phyloP scores from a whole-genome alignment of 1,140 invertebrate species.

The Megalonaias nervosa region DNA sequence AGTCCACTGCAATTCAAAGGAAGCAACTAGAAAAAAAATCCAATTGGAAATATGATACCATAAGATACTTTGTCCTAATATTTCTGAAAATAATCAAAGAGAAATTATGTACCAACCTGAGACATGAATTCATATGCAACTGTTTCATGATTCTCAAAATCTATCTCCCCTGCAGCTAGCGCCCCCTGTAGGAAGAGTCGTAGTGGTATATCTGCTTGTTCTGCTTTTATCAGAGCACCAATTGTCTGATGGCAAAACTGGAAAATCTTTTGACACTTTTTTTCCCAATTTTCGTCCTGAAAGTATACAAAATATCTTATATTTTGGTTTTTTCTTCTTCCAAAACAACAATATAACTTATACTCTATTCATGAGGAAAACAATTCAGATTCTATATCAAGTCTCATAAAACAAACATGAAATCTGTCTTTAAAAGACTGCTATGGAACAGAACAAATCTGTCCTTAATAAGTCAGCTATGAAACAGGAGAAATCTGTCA shows the following conservation, averaged over 20 bases:
- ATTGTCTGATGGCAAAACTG: slow-evolving; percentile 98
- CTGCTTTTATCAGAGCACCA: slow-evolving; percentile 90
- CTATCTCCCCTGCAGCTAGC: slow-evolving; percentile 91
- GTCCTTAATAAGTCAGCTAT: too few species aligned
- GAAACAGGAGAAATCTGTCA: too few species aligned
- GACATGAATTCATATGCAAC: slow-evolving; percentile 99
- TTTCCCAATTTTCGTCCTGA: slow-evolving; percentile 97
- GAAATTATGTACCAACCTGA: slow-evolving; percentile 77
- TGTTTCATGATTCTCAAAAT: slow-evolving; percentile 95
- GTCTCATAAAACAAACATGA: background rate
- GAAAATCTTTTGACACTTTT: slow-evolving; percentile 98
- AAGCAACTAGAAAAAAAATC: too few species aligned
- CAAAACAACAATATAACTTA: background rate
- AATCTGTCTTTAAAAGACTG: too few species aligned
- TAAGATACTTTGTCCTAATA: too few species aligned
- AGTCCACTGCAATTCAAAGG: too few species aligned
- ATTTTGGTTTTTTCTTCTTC: background rate
- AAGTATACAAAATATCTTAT: slow-evolving; percentile 23
- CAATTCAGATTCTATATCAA: background rate
- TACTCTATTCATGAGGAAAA: background rate
- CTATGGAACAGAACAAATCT: too few species aligned
- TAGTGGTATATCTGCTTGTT: slow-evolving; percentile 90
- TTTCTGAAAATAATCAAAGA: too few species aligned
- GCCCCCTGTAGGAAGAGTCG: slow-evolving; percentile 95
- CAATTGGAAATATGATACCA: too few species aligned